Evolutionary conservation across 2,113 vertebrate species (phyloP).

Genomic region (Barbus barbus): DNA sequence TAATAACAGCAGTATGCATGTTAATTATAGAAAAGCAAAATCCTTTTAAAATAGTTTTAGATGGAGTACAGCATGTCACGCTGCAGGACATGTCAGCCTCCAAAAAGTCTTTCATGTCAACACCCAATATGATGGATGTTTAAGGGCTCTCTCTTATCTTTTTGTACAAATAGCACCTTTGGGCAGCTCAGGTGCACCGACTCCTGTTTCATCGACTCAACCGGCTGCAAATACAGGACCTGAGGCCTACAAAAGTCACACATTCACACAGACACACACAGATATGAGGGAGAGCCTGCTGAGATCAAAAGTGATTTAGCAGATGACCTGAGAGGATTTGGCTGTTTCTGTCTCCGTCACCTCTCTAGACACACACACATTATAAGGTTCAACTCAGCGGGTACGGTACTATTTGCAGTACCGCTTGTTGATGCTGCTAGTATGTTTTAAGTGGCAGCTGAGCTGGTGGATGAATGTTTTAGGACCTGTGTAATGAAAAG

Average conservation of each 20-base stretch:
- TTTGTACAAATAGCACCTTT: slow-evolving; percentile 79
- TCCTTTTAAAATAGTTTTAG: neutral
- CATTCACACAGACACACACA: neutral
- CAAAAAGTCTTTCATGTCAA: neutral
- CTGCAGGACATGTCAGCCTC: neutral
- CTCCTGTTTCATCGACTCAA: slow-evolving; percentile 91
- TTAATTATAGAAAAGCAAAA: neutral
- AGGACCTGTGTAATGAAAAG: neutral
- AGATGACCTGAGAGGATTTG: slow-evolving; percentile 11
- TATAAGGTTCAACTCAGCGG: neutral
- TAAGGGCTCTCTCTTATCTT: neutral
- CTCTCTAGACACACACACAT: neutral
- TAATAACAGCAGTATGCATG: too few relatives aligned
- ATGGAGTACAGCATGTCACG: neutral
- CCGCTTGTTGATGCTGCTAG: neutral
- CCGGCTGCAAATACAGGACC: slow-evolving; percentile 93
- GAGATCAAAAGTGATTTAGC: slow-evolving; percentile 23
- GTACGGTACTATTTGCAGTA: slow-evolving; percentile 1
- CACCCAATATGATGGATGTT: neutral
- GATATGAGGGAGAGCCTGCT: neutral
- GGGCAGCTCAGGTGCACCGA: slow-evolving; percentile 87
- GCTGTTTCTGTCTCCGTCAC: neutral
- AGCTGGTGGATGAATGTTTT: neutral
- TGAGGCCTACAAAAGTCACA: slow-evolving; percentile 69
- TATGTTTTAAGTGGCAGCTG: slow-evolving; percentile 13